Percentiles rank a stretch among this genome's conserved stretches.
phyloP scores from a whole-genome alignment of 2,888 invertebrate species.

The Spodoptera picta region DNA sequence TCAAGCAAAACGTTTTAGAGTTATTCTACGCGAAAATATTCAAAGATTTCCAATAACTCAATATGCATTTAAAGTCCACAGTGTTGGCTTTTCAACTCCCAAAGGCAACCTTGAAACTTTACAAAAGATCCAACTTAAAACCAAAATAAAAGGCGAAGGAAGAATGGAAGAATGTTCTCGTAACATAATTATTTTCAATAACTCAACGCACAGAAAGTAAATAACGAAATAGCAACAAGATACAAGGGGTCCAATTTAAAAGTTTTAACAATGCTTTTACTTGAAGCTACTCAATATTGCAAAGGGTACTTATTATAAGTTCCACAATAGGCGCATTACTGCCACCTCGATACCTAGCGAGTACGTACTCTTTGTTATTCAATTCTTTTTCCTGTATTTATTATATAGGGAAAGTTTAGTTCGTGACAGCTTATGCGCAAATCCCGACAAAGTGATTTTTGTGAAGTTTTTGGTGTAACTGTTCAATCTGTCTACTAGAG shows the following conservation, averaged over 20 bases:
- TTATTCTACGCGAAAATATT: too few relatives aligned
- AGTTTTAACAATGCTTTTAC: conserved; percentile 65
- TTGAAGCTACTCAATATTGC: conserved; percentile 48
- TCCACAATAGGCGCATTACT: conserved; percentile 41
- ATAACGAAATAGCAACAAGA: conserved; percentile 41
- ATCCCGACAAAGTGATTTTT: too few relatives aligned
- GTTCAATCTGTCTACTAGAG: too few relatives aligned
- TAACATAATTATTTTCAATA: conserved; percentile 42
- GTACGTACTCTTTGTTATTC: not conserved
- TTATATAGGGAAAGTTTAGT: not conserved
- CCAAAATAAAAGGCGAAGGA: conserved; percentile 4
- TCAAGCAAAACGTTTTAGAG: not conserved
- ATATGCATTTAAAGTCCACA: too few relatives aligned
- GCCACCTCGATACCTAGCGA: conserved; percentile 6
- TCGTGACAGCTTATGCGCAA: too few relatives aligned
- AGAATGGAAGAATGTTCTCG: conserved; percentile 12
- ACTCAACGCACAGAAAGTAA: conserved; percentile 26
- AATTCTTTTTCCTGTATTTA: not conserved
- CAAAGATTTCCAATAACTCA: too few relatives aligned
- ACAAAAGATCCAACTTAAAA: conserved; percentile 18
- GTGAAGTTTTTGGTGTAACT: too few relatives aligned
- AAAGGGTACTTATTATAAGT: conserved; percentile 45
- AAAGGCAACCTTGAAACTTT: conserved; percentile 14
- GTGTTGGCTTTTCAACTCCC: not conserved
- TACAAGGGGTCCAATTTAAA: conserved; percentile 59